Conservation (phyloP, 2,113 vertebrate species). For the Megalops atlanticus region DNA sequence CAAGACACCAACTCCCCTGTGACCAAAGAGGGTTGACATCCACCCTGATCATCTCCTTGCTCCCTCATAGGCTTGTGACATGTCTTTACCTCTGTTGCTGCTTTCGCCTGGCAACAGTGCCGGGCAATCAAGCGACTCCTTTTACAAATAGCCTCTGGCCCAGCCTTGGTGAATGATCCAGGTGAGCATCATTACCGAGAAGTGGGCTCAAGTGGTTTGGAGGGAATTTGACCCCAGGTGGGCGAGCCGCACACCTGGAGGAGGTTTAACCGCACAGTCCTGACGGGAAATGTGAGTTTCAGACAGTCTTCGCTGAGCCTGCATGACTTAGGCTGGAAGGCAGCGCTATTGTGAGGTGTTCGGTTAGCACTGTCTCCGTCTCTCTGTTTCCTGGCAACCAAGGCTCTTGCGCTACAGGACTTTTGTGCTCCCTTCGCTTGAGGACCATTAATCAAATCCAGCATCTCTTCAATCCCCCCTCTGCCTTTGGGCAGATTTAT, state of each 20-base stretch:
- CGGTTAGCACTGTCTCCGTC: constrained; percentile 25
- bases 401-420: not conserved
- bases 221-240: not conserved
- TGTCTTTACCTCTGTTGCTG: not conserved
- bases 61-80: not conserved
- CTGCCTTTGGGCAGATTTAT: constrained; percentile 32
- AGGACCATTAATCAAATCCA: constrained; percentile 4
- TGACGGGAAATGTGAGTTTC: constrained; percentile 42
- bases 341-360: constrained; percentile 40
- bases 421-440: constrained; percentile 1
- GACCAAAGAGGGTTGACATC: not conserved
- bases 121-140: not conserved
- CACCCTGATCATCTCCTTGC: not conserved
- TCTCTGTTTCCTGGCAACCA: constrained; percentile 38
- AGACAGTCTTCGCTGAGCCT: constrained; percentile 44
- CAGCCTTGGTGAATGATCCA: not conserved
- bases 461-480: not conserved
- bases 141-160: not conserved
- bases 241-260: not conserved
- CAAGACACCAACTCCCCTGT: not conserved
- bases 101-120: not conserved
- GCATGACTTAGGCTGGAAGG: constrained; percentile 43
- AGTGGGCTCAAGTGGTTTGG: not conserved
- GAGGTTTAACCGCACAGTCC: constrained; percentile 40
- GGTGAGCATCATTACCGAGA: not conserved